Percentiles rank a stretch among this genome's conserved stretches.
phyloP scores from a whole-genome alignment of 1,140 invertebrate species.

The Stegodyphus dumicola region DNA sequence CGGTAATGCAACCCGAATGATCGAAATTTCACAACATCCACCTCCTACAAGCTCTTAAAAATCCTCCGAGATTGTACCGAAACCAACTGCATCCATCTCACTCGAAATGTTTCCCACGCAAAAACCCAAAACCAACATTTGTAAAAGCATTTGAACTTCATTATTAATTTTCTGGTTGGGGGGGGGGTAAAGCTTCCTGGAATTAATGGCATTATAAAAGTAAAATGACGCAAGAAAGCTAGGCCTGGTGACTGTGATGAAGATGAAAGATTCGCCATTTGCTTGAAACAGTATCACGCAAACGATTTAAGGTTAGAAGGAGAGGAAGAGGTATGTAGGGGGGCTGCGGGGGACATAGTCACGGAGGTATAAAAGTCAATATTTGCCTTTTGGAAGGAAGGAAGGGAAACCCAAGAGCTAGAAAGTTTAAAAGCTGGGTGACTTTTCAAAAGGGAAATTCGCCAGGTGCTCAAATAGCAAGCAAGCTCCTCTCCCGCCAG shows the following conservation, averaged over 20 bases:
- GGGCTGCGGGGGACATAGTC: not conserved
- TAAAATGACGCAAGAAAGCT: not conserved
- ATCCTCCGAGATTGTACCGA: too few relatives aligned
- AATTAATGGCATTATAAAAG: conserved; percentile 35
- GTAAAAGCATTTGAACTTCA: conserved; percentile 9
- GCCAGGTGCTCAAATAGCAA: conserved; percentile 22
- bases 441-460: not conserved
- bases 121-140: not conserved
- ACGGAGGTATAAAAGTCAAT: conserved; percentile 27
- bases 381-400: conserved; percentile 41
- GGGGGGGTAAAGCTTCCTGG: not conserved
- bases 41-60: too few relatives aligned
- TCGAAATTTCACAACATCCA: too few relatives aligned
- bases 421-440: conserved; percentile 1
- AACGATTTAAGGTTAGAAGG: not conserved
- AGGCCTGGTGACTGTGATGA: not conserved
- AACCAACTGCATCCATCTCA: too few relatives aligned
- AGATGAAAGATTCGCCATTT: not conserved
- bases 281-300: conserved; percentile 1
- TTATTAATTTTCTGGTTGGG: conserved; percentile 29
- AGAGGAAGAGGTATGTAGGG: not conserved
- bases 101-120: too few relatives aligned
- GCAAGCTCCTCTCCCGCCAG: not conserved
- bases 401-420: not conserved
- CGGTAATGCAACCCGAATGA: too few relatives aligned